phyloP scores from a whole-genome alignment of 64 coral and sea anemone species.

The Stylophora pistillata region DNA sequence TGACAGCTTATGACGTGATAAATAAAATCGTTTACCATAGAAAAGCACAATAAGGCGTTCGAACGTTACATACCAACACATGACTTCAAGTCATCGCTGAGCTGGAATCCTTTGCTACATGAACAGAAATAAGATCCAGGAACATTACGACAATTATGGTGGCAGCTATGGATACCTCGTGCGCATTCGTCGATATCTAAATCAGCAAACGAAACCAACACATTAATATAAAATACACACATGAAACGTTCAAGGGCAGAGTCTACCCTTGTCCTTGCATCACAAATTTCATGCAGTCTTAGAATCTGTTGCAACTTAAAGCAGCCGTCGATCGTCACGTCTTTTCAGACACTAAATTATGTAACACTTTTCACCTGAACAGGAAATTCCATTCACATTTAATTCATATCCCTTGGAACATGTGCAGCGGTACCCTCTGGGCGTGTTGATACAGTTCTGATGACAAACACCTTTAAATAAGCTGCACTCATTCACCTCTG shows the following conservation, averaged over 20 bases:
- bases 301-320: too few relatives aligned
- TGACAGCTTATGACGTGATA: too few relatives aligned
- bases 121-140: constrained; percentile 92
- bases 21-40: too few relatives aligned
- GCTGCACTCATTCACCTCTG: constrained; percentile 71
- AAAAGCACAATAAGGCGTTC: too few relatives aligned
- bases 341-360: neutral
- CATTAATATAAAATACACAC: neutral
- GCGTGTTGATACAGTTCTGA: constrained; percentile 88
- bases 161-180: constrained; percentile 66
- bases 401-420: constrained; percentile 76
- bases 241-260: neutral
- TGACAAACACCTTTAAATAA: constrained; percentile 90
- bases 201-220: neutral
- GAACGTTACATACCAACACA: constrained; percentile 72
- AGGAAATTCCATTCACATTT: constrained; percentile 82
- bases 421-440: constrained; percentile 87
- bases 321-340: too few relatives aligned
- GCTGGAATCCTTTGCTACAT: constrained; percentile 73
- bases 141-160: constrained; percentile 78
- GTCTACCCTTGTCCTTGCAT: neutral
- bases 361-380: constrained; percentile 36
- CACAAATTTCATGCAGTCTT: neutral
- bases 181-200: constrained; percentile 82
- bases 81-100: constrained; percentile 77